Percentiles rank a stretch among this genome's conserved stretches.
Evolutionary conservation across 2,797 vertebrate genomes (phyloP).

Genomic region (Cirrhinus mrigala): DNA sequence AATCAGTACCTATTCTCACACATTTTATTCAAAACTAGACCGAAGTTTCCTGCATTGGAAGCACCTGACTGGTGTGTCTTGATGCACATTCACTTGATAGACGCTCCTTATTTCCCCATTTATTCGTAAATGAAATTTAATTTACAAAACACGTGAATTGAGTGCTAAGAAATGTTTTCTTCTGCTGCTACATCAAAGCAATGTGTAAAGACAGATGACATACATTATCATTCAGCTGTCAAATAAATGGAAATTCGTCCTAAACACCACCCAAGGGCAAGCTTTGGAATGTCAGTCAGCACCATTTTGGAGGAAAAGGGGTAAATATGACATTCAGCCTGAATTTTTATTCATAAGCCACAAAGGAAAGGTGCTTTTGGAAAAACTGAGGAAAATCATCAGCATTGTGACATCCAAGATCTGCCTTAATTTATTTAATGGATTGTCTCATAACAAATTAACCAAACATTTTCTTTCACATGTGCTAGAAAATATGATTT

Average conservation of each 20-base stretch:
- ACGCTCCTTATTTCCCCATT: not conserved
- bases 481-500: conserved; percentile 23
- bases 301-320: not conserved
- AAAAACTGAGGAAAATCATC: not conserved
- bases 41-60: not conserved
- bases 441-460: conserved; percentile 14
- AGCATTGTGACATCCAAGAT: not conserved
- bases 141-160: not conserved
- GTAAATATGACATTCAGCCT: not conserved
- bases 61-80: not conserved
- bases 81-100: no score
- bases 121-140: not conserved
- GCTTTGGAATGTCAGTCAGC: not conserved
- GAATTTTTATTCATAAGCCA: not conserved
- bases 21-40: not conserved
- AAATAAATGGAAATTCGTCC: not conserved
- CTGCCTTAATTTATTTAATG: conserved; percentile 1
- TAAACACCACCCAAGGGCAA: not conserved
- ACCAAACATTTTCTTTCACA: not conserved
- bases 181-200: not conserved
- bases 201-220: not conserved
- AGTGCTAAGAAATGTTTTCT: not conserved
- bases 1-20: not conserved
- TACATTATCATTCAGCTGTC: not conserved
- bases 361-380: not conserved